These are phyloP conservation scores for Diorhabda sublineata DNA, from an alignment of 1,140 invertebrate genomes.

Conservation along the genomic window DNA sequence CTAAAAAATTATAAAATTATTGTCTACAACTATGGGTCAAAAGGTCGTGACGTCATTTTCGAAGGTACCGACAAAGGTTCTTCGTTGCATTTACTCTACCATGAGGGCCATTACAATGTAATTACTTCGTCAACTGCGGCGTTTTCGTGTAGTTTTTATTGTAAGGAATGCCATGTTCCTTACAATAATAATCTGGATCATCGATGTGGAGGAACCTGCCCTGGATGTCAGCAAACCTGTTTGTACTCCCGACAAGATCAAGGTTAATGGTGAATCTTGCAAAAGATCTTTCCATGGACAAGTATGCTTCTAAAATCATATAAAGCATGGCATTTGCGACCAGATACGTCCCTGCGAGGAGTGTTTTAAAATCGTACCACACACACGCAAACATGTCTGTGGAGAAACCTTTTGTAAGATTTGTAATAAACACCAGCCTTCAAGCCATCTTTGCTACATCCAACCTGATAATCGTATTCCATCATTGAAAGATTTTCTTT, in stretches of 20 bases:
- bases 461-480: neutral
- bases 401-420: conserved; percentile 7
- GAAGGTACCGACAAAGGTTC: neutral
- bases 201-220: conserved; percentile 7
- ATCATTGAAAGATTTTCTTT: neutral
- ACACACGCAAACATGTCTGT: conserved; percentile 3
- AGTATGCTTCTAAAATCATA: too few species aligned
- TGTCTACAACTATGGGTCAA: neutral
- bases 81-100: conserved; percentile 6
- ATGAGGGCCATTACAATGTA: neutral
- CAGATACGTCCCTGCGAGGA: neutral
- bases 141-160: conserved; percentile 11
- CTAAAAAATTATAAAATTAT: neutral
- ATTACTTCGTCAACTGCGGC: conserved; percentile 11
- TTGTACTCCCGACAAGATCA: neutral
- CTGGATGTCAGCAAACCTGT: neutral
- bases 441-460: conserved; percentile 6
- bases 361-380: neutral
- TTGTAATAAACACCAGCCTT: neutral
- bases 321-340: neutral
- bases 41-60: conserved; percentile 13
- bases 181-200: neutral
- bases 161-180: conserved; percentile 11
- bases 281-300: too few species aligned
- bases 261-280: neutral